Percentiles rank a stretch among this genome's conserved stretches.
Evolutionary conservation across 2,797 vertebrate species (phyloP).

Genomic region (Anguilla pacifica): DNA sequence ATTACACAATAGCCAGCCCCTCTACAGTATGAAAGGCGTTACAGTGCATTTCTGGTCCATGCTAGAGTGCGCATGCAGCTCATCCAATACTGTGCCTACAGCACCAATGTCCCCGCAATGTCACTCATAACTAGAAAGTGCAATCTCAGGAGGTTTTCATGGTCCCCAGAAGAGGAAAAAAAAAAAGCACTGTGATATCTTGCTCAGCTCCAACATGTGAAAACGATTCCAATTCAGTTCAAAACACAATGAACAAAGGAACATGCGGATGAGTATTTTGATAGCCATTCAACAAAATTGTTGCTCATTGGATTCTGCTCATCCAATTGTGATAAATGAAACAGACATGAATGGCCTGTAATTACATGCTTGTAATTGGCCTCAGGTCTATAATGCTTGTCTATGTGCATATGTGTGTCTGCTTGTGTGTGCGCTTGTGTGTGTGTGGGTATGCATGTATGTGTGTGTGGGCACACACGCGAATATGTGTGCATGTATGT

Average conservation of each 20-base stretch:
- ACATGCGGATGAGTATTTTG: not conserved
- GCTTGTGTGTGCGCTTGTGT: not conserved
- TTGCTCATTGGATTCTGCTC: constrained; percentile 40
- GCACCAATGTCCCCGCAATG: not conserved
- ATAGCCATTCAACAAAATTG: constrained; percentile 33
- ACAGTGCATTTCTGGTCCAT: not conserved
- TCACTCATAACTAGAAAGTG: constrained; percentile 21
- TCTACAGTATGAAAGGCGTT: constrained; percentile 11
- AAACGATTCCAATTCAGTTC: not conserved
- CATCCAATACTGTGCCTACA: not conserved
- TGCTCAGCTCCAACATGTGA: constrained; percentile 32
- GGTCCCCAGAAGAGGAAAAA: constrained; percentile 38
- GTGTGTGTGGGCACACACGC: constrained; percentile 9
- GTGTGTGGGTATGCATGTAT: not conserved
- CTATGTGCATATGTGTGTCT: not conserved
- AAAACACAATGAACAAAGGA: constrained; percentile 33
- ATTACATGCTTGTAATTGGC: constrained; percentile 50
- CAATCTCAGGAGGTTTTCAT: constrained; percentile 44
- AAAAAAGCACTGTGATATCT: constrained; percentile 35
- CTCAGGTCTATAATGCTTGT: constrained; percentile 49
- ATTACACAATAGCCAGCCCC: constrained; percentile 35
- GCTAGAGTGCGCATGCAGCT: constrained; percentile 10
- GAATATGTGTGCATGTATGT: constrained; percentile 53
- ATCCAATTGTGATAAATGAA: constrained; percentile 46
- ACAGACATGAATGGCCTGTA: constrained; percentile 47